Evolutionary conservation across 2,797 vertebrate genomes (phyloP), one percentile per base, ranked within the genome.

Genomic region (Manis javanica): DNA sequence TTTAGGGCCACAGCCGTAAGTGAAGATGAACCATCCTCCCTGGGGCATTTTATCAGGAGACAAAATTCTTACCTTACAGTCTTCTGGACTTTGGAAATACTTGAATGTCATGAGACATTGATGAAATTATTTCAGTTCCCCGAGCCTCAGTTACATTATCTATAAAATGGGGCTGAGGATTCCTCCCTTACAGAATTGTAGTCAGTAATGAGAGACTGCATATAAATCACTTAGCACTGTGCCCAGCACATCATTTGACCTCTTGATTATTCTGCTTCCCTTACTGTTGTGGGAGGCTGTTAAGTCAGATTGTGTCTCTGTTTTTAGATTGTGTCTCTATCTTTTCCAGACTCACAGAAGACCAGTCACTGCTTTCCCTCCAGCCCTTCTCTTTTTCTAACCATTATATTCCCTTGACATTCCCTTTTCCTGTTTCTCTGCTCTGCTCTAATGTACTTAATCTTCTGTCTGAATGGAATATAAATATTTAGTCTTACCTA

Each of bases 401-500:
- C 39, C 46, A 1, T 68, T 85, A n/a, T 69, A 64, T 4, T 92
- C 69, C 55, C 26, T 71, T 81, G 53, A 39, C 8, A 26, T 55
- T 88, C 26, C 29, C 15, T 82, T 91, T 82, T 39, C 71, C 59
- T 92, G 53, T 93, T 42, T 23, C 5, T 82, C 51, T 66, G 34
- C 63, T 61, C 51, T 75, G 29, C n/a, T 83, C 39, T 84, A 39
- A 42, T 34, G 5, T 59, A 53, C 34, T 84, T 94, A 55, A 61
- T 87, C 69, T 74, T 66, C 57, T 59, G 21, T 42, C 83, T 86
- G 24, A 72, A 51, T 57, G 21, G 46, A 87, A 61, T 81, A 64
- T 77, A 84, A 90, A 87, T 91, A 94, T 87, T 94, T 82, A 95
- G 75, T 79, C 53, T 79, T 87, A 55, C 21, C 24, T 72, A 23